These are phyloP conservation scores for Dolomedes plantarius DNA, from an alignment of 2,888 invertebrate genomes.

Conservation along the genomic window DNA sequence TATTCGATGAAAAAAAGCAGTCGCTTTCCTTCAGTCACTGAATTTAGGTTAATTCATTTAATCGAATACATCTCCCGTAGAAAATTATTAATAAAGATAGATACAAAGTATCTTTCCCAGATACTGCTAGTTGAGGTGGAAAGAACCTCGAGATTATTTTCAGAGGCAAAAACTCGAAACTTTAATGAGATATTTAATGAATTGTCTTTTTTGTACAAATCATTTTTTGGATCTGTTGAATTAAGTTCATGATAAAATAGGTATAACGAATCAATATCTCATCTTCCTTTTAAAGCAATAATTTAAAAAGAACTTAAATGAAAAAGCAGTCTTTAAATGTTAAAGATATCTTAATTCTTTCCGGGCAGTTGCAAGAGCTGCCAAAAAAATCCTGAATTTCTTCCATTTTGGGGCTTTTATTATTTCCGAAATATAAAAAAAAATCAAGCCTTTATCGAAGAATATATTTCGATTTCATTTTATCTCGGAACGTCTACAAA, in stretches of 20 bases:
- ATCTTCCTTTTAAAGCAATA: not conserved
- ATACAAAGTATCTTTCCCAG: not conserved
- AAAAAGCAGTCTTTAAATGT: too few species aligned
- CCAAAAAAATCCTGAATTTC: too few species aligned
- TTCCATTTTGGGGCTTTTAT: too few species aligned
- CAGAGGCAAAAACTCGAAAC: not conserved
- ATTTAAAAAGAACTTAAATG: too few species aligned
- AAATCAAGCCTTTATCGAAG: too few species aligned
- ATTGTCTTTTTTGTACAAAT: not conserved
- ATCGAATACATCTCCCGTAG: not conserved
- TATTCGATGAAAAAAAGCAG: not conserved
- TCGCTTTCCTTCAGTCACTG: not conserved
- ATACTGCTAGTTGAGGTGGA: conserved; percentile 2
- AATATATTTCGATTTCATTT: too few species aligned
- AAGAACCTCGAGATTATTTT: not conserved
- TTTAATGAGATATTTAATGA: conserved; percentile 12
- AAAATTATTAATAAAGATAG: not conserved
- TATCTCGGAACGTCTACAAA: too few species aligned
- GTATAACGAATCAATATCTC: not conserved
- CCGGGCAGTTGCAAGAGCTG: too few species aligned
- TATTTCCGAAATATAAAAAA: too few species aligned
- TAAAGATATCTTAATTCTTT: too few species aligned
- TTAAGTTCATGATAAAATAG: not conserved
- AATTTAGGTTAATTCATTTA: not conserved
- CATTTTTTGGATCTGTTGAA: not conserved